Evolutionary conservation across 2,888 invertebrate species (phyloP), one percentile per base, ranked within the genome.

Genomic region (Eledone cirrhosa): DNA sequence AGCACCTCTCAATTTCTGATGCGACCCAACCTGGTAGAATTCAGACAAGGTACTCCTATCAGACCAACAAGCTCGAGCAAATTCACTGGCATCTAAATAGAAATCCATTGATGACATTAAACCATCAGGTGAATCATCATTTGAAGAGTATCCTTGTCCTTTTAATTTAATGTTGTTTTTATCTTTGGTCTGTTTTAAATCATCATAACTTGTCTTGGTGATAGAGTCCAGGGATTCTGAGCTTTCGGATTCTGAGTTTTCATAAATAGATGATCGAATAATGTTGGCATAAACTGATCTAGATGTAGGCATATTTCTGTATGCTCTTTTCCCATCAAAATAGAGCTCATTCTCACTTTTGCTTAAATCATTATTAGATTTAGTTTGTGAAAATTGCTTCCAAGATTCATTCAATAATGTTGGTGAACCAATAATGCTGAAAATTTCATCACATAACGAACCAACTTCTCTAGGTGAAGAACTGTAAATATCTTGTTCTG

Each of bases 21-120:
- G 72, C 7, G 41, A 4, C 0, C 33, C 31, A 72, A 29, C 27
- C 27, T 22, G 72, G 72, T 72, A 72, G 24, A 29, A 22, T 41
- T 72, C 72, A 29, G 33, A 22, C 31, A 72, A 33, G 72, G 72
- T 72, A 72, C 72, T 72, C 72, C 72, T 72, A 72, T 72, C 72
- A n/a, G 72, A 72, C 72, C 72, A 72, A 72, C 72, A 72, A 31
- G 72, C 72, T n/a, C 41, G 72, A 14, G 72, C 72, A 72, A 72
- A 72, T 33, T 72, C 72, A 31, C 72, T 72, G 22, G 72, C 72
- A 72, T 72, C 72, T 8, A 24, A 72, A 72, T 72, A 72, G n/a
- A 41, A 72, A 72, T 72, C 72, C 72, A 72, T 72, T 1, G 72
- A 72, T 33, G 72, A 31, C 33, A 72, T n/a, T 41, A 72, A 41